Percentiles rank a stretch among this genome's conserved stretches.
phyloP scores from a whole-genome alignment of 2,888 invertebrate genomes.

The Bibio marci region DNA sequence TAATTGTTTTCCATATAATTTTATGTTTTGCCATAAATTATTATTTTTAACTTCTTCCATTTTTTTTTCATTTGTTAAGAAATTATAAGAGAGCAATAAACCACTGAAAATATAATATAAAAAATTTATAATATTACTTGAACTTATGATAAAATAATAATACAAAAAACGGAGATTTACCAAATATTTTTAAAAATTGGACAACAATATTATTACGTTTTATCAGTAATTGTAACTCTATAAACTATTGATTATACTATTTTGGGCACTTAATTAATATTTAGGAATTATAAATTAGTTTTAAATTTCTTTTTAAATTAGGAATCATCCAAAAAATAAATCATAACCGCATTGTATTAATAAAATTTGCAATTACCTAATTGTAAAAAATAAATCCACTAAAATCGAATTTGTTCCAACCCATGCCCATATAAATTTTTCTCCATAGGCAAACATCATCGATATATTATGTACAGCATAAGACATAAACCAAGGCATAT shows the following conservation, averaged over 20 bases:
- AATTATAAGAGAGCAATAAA: constrained; percentile 4
- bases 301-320: too few species aligned
- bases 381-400: constrained; percentile 22
- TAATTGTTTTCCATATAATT: constrained; percentile 3
- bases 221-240: too few species aligned
- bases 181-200: too few species aligned
- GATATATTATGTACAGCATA: constrained; percentile 27
- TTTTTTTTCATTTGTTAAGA: constrained; percentile 2
- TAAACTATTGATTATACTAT: too few species aligned
- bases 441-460: constrained; percentile 23
- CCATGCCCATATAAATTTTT: constrained; percentile 25
- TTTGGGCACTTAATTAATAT: too few species aligned
- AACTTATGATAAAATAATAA: neutral
- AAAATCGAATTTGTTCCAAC: constrained; percentile 26
- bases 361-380: constrained; percentile 1
- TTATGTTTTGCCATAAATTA: constrained; percentile 2
- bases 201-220: too few species aligned
- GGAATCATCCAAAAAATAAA: too few species aligned
- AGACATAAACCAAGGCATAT: constrained; percentile 29
- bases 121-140: neutral
- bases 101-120: constrained; percentile 2
- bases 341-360: too few species aligned
- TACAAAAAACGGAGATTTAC: too few species aligned
- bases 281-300: too few species aligned
- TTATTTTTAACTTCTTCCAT: constrained; percentile 1